Percentiles rank a stretch among this genome's conserved stretches.
Evolutionary conservation across 2,888 invertebrate species (phyloP).

Genomic region (Girardia tigrina): DNA sequence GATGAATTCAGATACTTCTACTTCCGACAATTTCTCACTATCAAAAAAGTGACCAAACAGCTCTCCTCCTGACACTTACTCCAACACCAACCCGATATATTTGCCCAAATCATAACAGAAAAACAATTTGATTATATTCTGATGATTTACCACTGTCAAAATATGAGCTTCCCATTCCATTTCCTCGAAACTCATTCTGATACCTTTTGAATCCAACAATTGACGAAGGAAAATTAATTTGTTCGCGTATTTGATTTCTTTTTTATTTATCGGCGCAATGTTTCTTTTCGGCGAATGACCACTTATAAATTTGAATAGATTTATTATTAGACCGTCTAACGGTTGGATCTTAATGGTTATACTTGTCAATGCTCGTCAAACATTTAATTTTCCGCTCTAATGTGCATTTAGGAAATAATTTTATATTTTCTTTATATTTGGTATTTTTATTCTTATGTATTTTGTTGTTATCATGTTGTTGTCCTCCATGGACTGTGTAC

Average conservation of each 20-base stretch:
- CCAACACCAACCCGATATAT: constrained; percentile 13
- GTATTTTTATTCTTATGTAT: too few species aligned
- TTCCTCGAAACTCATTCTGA: not conserved
- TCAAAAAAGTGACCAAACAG: constrained; percentile 57
- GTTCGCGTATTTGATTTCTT: constrained; percentile 19
- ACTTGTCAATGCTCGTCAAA: too few species aligned
- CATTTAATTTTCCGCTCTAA: too few species aligned
- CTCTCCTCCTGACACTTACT: constrained; percentile 57
- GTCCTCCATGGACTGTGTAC: too few species aligned
- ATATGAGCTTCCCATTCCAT: constrained; percentile 31
- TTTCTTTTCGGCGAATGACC: constrained; percentile 31
- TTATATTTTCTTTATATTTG: too few species aligned
- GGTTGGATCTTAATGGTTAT: too few species aligned
- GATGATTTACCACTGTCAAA: constrained; percentile 26
- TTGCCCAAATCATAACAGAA: not conserved
- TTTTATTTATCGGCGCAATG: constrained; percentile 27
- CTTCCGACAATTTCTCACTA: constrained; percentile 54
- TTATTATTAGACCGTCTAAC: too few species aligned
- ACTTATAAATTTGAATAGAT: too few species aligned
- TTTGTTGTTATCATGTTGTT: too few species aligned
- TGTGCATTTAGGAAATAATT: too few species aligned
- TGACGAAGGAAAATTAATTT: constrained; percentile 26
- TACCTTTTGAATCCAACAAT: not conserved
- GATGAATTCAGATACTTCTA: constrained; percentile 57
- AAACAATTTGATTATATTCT: constrained; percentile 30